A percentile compares a stretch with the other conserved stretches of the same genome.
These are phyloP conservation scores for Antechinus flavipes DNA, from an alignment of 2,113 vertebrate species.

Conservation along the genomic window DNA sequence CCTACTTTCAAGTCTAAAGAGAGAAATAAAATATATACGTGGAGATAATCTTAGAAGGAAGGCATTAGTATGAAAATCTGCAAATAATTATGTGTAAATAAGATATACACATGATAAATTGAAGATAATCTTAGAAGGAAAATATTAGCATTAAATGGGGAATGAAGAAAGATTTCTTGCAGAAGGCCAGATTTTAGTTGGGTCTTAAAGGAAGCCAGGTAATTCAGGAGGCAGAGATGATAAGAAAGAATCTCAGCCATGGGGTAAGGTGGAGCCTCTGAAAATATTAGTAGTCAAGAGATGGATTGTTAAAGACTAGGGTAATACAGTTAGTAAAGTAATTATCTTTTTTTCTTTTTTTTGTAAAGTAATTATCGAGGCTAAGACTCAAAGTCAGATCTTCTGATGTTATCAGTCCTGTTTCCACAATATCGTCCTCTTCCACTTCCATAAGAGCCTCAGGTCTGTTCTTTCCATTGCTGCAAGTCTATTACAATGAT, in stretches of 20 bases:
- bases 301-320: neutral
- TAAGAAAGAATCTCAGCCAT: neutral
- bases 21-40: neutral
- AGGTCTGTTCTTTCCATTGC: neutral
- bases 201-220: neutral
- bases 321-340: neutral
- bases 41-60: neutral
- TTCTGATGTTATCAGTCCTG: neutral
- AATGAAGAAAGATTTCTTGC: neutral
- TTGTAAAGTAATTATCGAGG: neutral
- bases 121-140: neutral
- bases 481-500: neutral
- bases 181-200: neutral
- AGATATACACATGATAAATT: neutral
- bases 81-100: neutral
- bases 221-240: neutral
- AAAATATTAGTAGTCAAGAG: neutral
- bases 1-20: neutral
- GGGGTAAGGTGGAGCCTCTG: neutral
- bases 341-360: neutral
- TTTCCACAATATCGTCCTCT: neutral
- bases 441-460: neutral
- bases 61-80: neutral
- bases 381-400: neutral
- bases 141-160: neutral